These are phyloP conservation scores for Callocephalon fimbriatum DNA, from an alignment of 2,113 vertebrate species.

Conservation along the genomic window DNA sequence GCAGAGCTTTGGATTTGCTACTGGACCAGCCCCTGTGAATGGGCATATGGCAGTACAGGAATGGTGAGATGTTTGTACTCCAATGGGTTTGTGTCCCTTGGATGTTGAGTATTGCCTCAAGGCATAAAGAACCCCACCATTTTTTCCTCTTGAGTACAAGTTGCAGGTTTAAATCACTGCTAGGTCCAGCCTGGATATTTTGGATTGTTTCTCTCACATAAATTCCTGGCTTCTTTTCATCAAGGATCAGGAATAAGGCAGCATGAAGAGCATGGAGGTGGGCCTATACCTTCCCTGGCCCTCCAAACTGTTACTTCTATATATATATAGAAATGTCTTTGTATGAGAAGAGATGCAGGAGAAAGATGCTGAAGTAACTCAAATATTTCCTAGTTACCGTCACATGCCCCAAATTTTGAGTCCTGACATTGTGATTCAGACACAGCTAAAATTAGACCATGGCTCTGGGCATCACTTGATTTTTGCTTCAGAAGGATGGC, in stretches of 20 bases:
- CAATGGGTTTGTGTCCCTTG: background rate
- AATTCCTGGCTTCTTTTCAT: background rate
- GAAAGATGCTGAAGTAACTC: background rate
- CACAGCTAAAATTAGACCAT: background rate
- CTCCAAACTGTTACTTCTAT: background rate
- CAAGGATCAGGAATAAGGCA: background rate
- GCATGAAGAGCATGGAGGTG: fast-evolving
- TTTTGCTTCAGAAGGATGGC: background rate
- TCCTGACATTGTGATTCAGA: background rate
- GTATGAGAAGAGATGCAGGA: background rate
- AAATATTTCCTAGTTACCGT: background rate
- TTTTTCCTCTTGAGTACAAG: background rate
- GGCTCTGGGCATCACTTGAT: background rate
- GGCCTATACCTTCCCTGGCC: background rate
- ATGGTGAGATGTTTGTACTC: fast-evolving
- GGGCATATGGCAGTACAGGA: no score
- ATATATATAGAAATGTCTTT: background rate
- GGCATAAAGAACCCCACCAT: background rate
- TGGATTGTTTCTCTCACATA: background rate
- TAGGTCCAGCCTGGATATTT: background rate
- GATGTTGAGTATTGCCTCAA: background rate
- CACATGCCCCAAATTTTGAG: background rate
- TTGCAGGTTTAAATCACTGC: background rate
- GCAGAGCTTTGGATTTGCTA: background rate
- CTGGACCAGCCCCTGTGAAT: background rate